These are phyloP conservation scores for Lissonota sp. DNA, from an alignment of 2,888 invertebrate genomes.

Conservation along the genomic window DNA sequence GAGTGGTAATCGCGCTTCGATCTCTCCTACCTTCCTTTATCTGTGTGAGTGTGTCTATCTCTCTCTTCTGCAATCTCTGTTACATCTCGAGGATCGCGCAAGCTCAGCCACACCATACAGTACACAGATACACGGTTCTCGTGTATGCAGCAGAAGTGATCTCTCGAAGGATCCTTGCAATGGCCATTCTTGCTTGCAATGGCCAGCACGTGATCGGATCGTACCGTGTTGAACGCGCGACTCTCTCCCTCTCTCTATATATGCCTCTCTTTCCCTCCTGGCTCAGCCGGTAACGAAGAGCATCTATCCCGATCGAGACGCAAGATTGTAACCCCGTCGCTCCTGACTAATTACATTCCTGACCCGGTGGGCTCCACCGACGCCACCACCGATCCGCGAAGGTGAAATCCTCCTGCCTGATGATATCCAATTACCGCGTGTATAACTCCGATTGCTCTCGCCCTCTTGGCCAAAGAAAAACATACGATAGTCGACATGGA, in stretches of 20 bases:
- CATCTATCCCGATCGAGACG: conserved; percentile 72
- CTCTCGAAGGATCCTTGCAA: conserved; percentile 39
- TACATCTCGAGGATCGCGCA: conserved; percentile 23
- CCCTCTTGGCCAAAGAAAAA: conserved; percentile 47
- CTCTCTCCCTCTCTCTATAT: too few species aligned
- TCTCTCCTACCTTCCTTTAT: conserved; percentile 61
- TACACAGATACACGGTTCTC: too few species aligned
- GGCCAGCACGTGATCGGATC: conserved; percentile 44
- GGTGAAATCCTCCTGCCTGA: conserved; percentile 51
- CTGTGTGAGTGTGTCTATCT: background rate
- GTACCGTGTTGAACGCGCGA: conserved; percentile 51
- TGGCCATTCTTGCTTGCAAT: conserved; percentile 45
- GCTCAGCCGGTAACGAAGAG: conserved; percentile 70
- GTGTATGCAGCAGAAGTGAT: too few species aligned
- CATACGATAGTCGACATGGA: background rate
- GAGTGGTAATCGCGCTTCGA: conserved; percentile 73
- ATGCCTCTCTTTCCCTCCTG: conserved; percentile 10
- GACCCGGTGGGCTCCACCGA: conserved; percentile 70
- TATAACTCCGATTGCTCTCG: conserved; percentile 69
- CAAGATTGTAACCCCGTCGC: conserved; percentile 75
- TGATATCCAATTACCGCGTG: conserved; percentile 66
- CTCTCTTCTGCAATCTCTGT: conserved; percentile 67
- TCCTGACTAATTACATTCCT: conserved; percentile 82
- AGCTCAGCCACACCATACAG: too few species aligned
- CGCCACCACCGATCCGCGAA: conserved; percentile 47